These are phyloP conservation scores for Scaptomyza graminum DNA, from an alignment of 1,140 invertebrate species.

Conservation along the genomic window DNA sequence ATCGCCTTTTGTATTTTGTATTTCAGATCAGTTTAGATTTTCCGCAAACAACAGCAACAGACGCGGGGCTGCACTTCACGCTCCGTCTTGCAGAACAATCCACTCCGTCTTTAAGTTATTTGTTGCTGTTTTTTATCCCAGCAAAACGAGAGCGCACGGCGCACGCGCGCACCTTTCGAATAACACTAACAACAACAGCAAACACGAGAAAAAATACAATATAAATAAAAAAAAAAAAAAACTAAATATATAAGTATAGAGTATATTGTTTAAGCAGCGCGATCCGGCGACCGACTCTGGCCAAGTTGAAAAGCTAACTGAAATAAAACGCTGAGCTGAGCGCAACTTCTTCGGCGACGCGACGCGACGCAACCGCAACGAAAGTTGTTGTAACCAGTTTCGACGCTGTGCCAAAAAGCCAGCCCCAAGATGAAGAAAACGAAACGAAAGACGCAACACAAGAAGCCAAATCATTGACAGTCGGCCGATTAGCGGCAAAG, in stretches of 20 bases:
- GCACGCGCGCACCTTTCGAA: constrained; percentile 67
- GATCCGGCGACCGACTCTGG: constrained; percentile 56
- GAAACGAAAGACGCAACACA: too few species aligned
- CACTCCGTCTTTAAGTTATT: constrained; percentile 37
- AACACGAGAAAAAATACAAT: background rate
- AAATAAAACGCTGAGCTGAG: constrained; percentile 32
- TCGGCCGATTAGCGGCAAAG: constrained; percentile 41
- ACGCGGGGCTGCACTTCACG: constrained; percentile 70
- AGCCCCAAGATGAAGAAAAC: too few species aligned
- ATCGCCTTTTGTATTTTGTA: constrained; percentile 20
- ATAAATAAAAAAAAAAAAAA: background rate
- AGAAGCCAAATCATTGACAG: background rate
- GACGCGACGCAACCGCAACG: constrained; percentile 49
- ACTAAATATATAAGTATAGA: background rate
- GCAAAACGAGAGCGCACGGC: constrained; percentile 40
- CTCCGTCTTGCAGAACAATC: constrained; percentile 78
- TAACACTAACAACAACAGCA: constrained; percentile 2
- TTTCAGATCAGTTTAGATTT: constrained; percentile 50
- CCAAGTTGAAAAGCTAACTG: constrained; percentile 64
- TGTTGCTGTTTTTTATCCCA: background rate
- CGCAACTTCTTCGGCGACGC: constrained; percentile 43
- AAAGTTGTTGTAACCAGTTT: constrained; percentile 74
- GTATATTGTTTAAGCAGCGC: constrained; percentile 9
- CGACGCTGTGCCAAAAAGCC: background rate
- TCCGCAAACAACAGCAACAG: constrained; percentile 54